Conservation (phyloP, 2,888 invertebrate genomes). For the Glaucopsyche alexis region DNA sequence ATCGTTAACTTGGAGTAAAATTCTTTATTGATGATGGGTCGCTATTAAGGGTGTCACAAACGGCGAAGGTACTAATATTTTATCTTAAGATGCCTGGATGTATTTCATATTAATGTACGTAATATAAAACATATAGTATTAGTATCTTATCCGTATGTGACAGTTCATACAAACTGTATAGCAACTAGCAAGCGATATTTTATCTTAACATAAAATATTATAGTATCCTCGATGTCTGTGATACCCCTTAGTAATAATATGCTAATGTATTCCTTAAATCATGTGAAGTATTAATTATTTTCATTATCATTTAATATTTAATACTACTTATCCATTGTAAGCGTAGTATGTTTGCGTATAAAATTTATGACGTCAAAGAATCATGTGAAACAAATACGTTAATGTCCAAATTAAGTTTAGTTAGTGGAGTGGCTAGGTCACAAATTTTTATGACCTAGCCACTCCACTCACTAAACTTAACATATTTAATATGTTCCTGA, state of each 20-base stretch:
- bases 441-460: too few species aligned
- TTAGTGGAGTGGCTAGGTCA: background rate
- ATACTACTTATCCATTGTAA: too few species aligned
- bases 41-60: too few species aligned
- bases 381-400: background rate
- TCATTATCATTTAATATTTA: background rate
- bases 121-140: too few species aligned
- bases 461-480: background rate
- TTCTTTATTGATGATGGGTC: background rate
- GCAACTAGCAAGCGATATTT: too few species aligned
- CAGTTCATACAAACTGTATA: too few species aligned
- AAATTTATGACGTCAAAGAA: background rate
- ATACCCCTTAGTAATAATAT: background rate
- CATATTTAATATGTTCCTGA: background rate
- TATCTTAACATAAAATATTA: too few species aligned
- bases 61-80: too few species aligned
- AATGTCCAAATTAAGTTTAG: background rate
- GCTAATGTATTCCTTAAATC: background rate
- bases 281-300: background rate
- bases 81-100: too few species aligned
- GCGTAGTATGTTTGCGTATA: background rate
- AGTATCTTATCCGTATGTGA: too few species aligned
- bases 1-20: background rate
- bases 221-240: too few species aligned
- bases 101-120: too few species aligned